A percentile compares a stretch with the other conserved stretches of the same genome.
phyloP scores from a whole-genome alignment of 2,113 vertebrate genomes.

The Anhinga rufa region DNA sequence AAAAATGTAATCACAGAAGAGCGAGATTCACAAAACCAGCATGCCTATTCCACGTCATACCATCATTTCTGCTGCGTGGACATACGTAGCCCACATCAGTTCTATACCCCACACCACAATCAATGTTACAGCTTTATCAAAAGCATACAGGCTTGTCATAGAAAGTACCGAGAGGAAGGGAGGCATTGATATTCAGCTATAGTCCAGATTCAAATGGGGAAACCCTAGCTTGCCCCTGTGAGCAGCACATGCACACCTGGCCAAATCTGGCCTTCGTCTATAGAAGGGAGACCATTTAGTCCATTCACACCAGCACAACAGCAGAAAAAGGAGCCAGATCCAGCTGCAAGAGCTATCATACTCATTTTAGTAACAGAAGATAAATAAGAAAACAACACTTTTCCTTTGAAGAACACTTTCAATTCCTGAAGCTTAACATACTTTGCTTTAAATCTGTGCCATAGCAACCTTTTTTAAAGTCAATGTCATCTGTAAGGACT shows the following conservation, averaged over 20 bases:
- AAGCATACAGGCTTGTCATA: not conserved
- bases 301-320: not conserved
- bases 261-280: not conserved
- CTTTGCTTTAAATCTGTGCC: constrained; percentile 8
- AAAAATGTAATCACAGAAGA: not conserved
- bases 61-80: not conserved
- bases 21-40: not conserved
- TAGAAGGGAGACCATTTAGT: not conserved
- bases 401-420: not conserved
- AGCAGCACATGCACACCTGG: not conserved
- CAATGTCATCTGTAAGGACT: constrained; percentile 31
- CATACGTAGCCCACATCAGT: not conserved
- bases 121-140: not conserved
- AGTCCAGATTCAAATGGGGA: not conserved
- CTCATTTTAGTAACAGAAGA: not conserved
- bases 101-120: not conserved
- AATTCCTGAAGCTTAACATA: not conserved
- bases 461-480: constrained; percentile 21
- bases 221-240: not conserved
- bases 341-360: not conserved
- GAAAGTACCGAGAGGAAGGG: not conserved
- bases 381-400: not conserved
- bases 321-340: not conserved
- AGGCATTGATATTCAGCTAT: not conserved
- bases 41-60: not conserved